phyloP scores from a whole-genome alignment of 2,888 invertebrate genomes.

The Neuroscelio doddi region DNA sequence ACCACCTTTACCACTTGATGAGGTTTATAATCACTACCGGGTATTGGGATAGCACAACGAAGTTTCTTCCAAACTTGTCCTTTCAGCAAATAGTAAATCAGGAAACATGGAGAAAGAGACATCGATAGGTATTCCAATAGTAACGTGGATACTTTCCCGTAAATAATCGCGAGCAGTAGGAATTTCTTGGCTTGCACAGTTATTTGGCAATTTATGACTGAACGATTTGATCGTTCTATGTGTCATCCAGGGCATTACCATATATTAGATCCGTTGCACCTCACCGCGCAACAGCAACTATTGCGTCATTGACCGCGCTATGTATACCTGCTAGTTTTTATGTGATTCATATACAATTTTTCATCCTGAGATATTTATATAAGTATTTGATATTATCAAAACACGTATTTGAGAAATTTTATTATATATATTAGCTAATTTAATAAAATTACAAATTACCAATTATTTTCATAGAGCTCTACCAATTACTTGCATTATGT shows the following conservation, averaged over 20 bases:
- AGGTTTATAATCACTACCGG: no score
- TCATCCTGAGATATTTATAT: no score
- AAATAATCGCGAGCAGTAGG: conserved; percentile 48
- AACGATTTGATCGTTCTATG: conserved; percentile 61
- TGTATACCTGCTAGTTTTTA: conserved; percentile 8
- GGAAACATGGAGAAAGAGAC: conserved; percentile 22
- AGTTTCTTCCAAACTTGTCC: conserved; percentile 2
- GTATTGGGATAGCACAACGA: background rate
- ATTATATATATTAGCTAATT: no score
- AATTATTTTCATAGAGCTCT: no score
- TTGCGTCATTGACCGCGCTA: conserved; percentile 12
- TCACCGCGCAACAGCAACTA: conserved; percentile 47
- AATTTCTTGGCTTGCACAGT: conserved; percentile 59
- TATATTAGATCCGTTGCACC: conserved; percentile 58
- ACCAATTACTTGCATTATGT: no score
- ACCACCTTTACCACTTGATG: no score
- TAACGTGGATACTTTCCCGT: conserved; percentile 46
- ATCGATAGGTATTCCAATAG: conserved; percentile 31
- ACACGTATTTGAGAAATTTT: no score
- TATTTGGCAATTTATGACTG: conserved; percentile 60
- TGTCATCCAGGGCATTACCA: conserved; percentile 62
- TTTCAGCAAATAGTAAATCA: conserved; percentile 34
- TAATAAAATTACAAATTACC: no score
- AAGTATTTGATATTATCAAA: no score
- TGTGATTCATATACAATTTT: conserved; percentile 1